Evolutionary conservation across 2,888 invertebrate species (phyloP).

Genomic region (Ochropacha duplaris): DNA sequence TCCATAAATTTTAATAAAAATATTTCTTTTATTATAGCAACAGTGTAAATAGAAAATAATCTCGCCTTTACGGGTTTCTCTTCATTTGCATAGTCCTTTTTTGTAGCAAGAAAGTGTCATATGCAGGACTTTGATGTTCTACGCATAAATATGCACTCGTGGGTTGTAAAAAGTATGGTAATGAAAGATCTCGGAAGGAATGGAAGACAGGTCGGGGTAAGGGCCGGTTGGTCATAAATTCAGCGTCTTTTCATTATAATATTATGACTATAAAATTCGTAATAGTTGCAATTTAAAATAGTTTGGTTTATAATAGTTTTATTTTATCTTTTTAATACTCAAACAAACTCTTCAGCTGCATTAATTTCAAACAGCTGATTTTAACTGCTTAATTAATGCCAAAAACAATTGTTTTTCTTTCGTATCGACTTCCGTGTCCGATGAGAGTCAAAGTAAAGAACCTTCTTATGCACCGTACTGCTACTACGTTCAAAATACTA

Average conservation of each 20-base stretch:
- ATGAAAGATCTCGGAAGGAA: slow-evolving; percentile 1
- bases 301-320: too few species aligned
- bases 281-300: too few species aligned
- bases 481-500: too few species aligned
- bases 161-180: neutral
- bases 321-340: too few species aligned
- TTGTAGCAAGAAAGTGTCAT: slow-evolving; percentile 2
- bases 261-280: neutral
- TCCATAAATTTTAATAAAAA: too few species aligned
- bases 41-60: neutral
- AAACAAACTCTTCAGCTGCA: too few species aligned
- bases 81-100: slow-evolving; percentile 5
- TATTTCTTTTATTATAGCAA: neutral
- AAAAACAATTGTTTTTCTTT: too few species aligned
- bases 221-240: neutral
- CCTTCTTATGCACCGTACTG: too few species aligned
- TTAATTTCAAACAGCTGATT: too few species aligned
- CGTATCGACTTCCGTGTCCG: too few species aligned
- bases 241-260: neutral
- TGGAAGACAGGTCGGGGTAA: neutral
- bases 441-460: too few species aligned
- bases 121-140: neutral
- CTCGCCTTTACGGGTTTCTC: neutral
- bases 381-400: too few species aligned
- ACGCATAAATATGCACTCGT: neutral